A percentile compares a stretch with the other conserved stretches of the same genome.
phyloP scores from a whole-genome alignment of 2,888 invertebrate genomes.

The Lithophane socia region DNA sequence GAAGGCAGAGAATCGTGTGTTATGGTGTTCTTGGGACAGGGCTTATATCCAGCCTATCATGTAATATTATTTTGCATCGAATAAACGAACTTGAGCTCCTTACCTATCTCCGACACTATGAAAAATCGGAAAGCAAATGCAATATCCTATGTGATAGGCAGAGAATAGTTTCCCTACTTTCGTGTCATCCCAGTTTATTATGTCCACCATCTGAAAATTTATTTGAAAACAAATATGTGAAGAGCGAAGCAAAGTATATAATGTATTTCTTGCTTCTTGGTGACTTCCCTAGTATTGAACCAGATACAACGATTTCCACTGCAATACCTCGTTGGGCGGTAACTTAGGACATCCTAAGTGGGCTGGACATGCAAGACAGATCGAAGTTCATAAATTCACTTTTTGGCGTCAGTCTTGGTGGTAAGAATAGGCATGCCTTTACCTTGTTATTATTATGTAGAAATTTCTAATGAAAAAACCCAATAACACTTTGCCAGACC shows the following conservation, averaged over 20 bases:
- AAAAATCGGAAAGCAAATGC: constrained; percentile 86
- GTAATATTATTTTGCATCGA: neutral
- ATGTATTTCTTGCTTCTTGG: neutral
- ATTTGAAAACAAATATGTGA: neutral
- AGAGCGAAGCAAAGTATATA: neutral
- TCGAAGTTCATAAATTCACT: neutral
- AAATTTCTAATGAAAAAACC: too few relatives aligned
- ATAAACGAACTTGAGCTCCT: constrained; percentile 31
- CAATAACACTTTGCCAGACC: too few relatives aligned
- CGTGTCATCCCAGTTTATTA: constrained; percentile 82
- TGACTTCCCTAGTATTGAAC: neutral
- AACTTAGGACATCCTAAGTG: neutral
- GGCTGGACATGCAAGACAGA: neutral
- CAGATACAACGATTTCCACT: neutral
- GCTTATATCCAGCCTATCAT: too few relatives aligned
- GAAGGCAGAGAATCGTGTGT: neutral
- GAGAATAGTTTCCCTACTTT: constrained; percentile 82
- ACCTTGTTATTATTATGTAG: neutral
- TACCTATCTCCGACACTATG: constrained; percentile 85
- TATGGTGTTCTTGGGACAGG: neutral
- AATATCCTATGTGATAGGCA: constrained; percentile 86
- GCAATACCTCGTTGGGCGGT: neutral
- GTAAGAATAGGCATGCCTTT: neutral
- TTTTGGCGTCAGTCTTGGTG: neutral
- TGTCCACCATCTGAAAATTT: constrained; percentile 77